A percentile compares a stretch with the other conserved stretches of the same genome.
Evolutionary conservation across 2,113 vertebrate species (phyloP).

Genomic region (Eulemur rufifrons): DNA sequence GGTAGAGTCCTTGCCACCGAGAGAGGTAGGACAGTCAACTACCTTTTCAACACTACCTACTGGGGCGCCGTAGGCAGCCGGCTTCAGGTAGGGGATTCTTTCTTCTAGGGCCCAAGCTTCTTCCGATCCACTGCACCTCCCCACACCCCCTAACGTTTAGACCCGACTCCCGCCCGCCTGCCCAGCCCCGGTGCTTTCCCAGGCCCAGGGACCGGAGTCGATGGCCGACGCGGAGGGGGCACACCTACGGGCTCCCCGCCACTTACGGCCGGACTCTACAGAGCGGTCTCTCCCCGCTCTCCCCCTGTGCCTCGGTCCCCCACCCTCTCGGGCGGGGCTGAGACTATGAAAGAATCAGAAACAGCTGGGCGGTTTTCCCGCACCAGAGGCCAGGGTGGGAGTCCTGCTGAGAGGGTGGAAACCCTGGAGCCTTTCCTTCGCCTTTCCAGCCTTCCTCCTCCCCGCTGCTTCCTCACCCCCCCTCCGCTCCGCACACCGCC

Average conservation of each 20-base stretch:
- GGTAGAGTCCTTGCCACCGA: background rate
- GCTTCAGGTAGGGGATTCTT: background rate
- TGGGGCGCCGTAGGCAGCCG: background rate
- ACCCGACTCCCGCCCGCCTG: background rate
- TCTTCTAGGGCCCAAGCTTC: background rate
- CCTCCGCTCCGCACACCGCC: background rate
- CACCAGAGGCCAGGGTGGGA: constrained; percentile 64
- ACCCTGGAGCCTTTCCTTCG: background rate
- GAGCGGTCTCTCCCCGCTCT: background rate
- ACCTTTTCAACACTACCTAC: background rate
- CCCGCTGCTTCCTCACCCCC: background rate
- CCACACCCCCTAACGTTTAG: too few relatives aligned
- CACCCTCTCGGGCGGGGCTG: constrained; percentile 59
- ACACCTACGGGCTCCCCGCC: background rate
- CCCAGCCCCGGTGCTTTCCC: background rate
- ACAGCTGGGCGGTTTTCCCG: constrained; percentile 70
- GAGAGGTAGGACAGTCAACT: background rate
- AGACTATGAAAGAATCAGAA: constrained; percentile 70
- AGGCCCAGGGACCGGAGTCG: rapidly evolving
- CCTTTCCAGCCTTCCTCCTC: background rate
- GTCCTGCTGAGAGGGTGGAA: constrained; percentile 53
- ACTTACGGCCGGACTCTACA: background rate
- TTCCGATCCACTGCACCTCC: background rate
- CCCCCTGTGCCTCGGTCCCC: background rate
- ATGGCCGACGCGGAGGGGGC: background rate